phyloP scores from a whole-genome alignment of 2,797 vertebrate species.

The Molossus molossus region DNA sequence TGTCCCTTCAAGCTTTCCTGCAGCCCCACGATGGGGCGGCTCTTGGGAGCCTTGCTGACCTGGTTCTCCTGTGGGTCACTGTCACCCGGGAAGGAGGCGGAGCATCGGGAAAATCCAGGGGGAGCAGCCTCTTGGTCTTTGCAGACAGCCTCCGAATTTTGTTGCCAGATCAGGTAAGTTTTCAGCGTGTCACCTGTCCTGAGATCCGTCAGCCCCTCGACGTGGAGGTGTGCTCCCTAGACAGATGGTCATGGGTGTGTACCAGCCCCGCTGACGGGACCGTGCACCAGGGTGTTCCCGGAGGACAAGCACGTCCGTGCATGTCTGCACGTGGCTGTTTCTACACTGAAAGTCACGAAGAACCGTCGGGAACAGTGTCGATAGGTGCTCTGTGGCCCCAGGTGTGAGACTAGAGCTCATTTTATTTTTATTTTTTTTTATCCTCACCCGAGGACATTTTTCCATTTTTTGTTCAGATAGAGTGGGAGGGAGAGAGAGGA shows the following conservation, averaged over 20 bases:
- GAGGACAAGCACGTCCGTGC: neutral
- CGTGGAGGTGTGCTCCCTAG: neutral
- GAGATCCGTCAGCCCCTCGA: neutral
- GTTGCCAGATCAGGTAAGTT: neutral
- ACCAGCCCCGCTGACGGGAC: no score
- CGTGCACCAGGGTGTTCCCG: accelerated
- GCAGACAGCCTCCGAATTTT: neutral
- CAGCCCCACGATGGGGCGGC: neutral
- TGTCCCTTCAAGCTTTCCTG: neutral
- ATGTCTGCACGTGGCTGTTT: neutral
- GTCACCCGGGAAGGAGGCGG: neutral
- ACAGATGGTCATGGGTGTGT: neutral
- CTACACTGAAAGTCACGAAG: neutral
- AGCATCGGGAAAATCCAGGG: neutral
- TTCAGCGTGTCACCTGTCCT: neutral
- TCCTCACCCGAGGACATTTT: no score
- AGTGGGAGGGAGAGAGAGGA: no score
- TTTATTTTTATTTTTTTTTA: neutral
- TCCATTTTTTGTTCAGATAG: no score
- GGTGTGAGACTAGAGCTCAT: neutral
- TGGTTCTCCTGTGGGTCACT: neutral
- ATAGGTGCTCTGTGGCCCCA: neutral
- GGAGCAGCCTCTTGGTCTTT: neutral
- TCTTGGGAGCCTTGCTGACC: neutral
- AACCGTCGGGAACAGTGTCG: neutral